Evolutionary conservation across 2,113 vertebrate genomes (phyloP).

Genomic region (Ifrita kowaldi): DNA sequence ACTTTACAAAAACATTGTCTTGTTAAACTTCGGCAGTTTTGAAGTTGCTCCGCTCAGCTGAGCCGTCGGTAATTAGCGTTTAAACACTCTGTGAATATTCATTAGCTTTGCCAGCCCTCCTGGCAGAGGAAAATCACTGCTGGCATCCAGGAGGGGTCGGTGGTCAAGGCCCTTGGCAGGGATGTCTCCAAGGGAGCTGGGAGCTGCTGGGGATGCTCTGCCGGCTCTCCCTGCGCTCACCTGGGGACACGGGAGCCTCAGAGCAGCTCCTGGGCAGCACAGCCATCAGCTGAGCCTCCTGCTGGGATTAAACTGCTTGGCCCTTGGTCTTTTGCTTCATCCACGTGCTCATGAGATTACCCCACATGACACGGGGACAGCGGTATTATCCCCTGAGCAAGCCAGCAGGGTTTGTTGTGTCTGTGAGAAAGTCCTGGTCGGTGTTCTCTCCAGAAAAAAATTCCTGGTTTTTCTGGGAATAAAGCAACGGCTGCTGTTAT

Average conservation of each 20-base stretch:
- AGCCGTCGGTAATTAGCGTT: not conserved
- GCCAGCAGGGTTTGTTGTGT: not conserved
- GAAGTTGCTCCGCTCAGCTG: not conserved
- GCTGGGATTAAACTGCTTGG: not conserved
- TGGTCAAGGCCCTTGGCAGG: not conserved
- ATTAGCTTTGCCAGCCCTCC: not conserved
- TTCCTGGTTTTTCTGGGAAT: not conserved
- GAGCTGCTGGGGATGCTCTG: not conserved
- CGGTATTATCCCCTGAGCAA: not conserved
- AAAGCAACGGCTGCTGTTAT: not conserved
- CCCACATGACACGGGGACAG: not conserved
- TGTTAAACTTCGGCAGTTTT: not conserved
- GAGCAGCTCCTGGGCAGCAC: not conserved
- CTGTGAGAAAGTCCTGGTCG: accelerated
- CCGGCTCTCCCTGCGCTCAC: accelerated
- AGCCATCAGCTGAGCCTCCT: not conserved
- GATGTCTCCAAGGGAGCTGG: accelerated
- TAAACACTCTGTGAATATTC: not conserved
- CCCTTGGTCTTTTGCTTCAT: not conserved
- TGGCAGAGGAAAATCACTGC: not conserved
- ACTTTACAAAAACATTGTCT: not conserved
- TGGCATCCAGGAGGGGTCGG: not conserved
- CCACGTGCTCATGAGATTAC: not conserved
- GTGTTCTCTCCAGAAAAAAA: not conserved
- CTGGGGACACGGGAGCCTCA: accelerated